A percentile compares a stretch with the other conserved stretches of the same genome.
These are phyloP conservation scores for Theristus sp. DNA, from an alignment of 2,888 invertebrate species.

Conservation along the genomic window DNA sequence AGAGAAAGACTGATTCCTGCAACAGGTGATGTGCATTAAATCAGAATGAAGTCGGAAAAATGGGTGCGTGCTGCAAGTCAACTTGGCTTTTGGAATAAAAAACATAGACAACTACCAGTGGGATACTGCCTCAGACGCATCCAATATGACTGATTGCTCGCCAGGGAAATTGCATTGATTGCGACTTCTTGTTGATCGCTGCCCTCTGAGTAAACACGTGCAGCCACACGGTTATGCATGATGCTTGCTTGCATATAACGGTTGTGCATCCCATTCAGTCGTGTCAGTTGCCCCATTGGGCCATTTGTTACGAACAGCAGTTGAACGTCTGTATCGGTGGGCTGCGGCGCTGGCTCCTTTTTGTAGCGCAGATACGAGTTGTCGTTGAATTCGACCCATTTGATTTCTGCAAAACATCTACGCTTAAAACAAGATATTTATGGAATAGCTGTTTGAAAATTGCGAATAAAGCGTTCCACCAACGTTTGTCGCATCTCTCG, in stretches of 20 bases:
- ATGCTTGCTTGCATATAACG: neutral
- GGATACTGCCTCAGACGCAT: constrained; percentile 19
- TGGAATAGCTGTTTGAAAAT: no score
- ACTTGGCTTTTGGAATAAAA: no score
- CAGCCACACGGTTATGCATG: neutral
- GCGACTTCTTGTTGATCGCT: neutral
- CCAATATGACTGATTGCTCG: constrained; percentile 19
- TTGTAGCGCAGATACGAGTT: constrained; percentile 18
- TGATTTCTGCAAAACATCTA: constrained; percentile 9
- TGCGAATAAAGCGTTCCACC: neutral
- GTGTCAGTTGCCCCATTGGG: neutral
- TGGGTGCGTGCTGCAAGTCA: no score
- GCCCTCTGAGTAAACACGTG: neutral
- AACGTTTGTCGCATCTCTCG: constrained; percentile 29
- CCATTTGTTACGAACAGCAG: constrained; percentile 66
- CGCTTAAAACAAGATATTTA: neutral
- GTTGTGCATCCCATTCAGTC: neutral
- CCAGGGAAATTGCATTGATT: constrained; percentile 9
- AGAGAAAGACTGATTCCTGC: constrained; percentile 14
- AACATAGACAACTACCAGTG: constrained; percentile 6
- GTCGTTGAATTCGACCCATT: constrained; percentile 22
- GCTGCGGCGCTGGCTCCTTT: constrained; percentile 11
- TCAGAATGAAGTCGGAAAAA: no score
- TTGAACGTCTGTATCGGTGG: constrained; percentile 59
- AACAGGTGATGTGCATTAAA: no score